These are phyloP conservation scores for Seira sanloemensis DNA, from an alignment of 2,888 invertebrate species.

Conservation along the genomic window DNA sequence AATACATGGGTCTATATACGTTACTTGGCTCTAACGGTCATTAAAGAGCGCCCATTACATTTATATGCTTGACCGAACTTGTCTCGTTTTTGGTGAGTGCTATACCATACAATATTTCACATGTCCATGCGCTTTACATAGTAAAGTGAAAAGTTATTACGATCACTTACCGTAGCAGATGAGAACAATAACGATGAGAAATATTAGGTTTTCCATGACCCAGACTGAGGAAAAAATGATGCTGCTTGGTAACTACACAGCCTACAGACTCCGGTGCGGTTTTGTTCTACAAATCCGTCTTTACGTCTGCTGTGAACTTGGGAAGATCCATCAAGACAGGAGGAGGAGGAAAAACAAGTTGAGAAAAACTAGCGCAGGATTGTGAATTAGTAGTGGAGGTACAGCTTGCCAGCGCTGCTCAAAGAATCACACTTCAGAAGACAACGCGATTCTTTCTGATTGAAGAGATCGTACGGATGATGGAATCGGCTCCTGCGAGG, in stretches of 20 bases:
- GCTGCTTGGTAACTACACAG: slow-evolving; percentile 5
- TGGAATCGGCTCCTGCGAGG: no score
- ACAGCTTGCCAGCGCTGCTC: background rate
- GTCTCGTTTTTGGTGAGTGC: slow-evolving; percentile 20
- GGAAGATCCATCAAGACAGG: background rate
- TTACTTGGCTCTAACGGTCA: slow-evolving; percentile 33
- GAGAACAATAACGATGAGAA: slow-evolving; percentile 68
- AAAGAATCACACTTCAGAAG: slow-evolving; percentile 7
- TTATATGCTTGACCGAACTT: slow-evolving; percentile 23
- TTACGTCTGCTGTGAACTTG: background rate
- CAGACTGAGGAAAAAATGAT: slow-evolving; percentile 25
- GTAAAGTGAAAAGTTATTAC: slow-evolving; percentile 16
- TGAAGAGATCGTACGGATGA: background rate
- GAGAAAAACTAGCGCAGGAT: background rate
- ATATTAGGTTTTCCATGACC: slow-evolving; percentile 71
- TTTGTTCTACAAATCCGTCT: slow-evolving; percentile 19
- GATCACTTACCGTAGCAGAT: slow-evolving; percentile 67
- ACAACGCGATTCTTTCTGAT: slow-evolving; percentile 6
- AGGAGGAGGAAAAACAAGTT: background rate
- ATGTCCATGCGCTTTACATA: background rate
- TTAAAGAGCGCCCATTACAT: slow-evolving; percentile 26
- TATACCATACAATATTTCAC: slow-evolving; percentile 22
- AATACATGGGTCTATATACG: no score
- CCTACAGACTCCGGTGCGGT: slow-evolving; percentile 6
- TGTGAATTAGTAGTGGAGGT: background rate